Base-by-base conservation (phyloP, 2,113 vertebrate genomes). In the Dissostichus mawsoni region DNA sequence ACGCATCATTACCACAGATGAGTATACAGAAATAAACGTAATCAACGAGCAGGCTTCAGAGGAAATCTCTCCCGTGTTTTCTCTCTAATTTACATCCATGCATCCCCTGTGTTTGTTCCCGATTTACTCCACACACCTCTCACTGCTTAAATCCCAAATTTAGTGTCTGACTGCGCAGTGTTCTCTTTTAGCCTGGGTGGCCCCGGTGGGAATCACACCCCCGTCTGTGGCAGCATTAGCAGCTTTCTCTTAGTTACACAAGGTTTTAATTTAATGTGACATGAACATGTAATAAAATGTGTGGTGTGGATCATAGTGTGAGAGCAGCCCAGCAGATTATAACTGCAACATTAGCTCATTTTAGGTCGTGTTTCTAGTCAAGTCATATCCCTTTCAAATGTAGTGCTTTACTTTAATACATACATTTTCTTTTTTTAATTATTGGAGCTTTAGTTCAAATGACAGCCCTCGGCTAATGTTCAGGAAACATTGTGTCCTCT, bases 71-170 rank as follows among this genome's bases (percentile, higher is more conserved):
- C 12, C 11, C 16, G 11, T 13, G 4, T 20, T 66, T 65, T 33
- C 61, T 50, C 51, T 76, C 67, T 53, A 6, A 71, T 70, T 81
- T 48, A 36, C 48, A 84, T 76, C 57, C 62, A 68, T 67, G 55
- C 47, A 5, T 72, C 62, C 36, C n/a, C 52, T 56, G 53, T 13
- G 44, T 51, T 44, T 55, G 41, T 62, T 44, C 14, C 9, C 4
- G 8, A 51, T 65, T 62, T 45, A n/a, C 29, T 20, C 36, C 68
- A 33, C 33, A 11, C 58, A 20, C 13, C 17, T 66, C 29, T 69
- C 29, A 20, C n/a, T 11, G 16, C 58, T 65, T 1, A 1, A 69
- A 36, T 68, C 66, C 47, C 52, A 59, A 41, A 73, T 61, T 18
- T 57, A 82, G 20, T 45, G 18, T 29, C 45, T 69, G 44, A 57